Evolutionary conservation across 1,140 invertebrate genomes (phyloP).

Genomic region (Paramacrobiotus metropolitanus): DNA sequence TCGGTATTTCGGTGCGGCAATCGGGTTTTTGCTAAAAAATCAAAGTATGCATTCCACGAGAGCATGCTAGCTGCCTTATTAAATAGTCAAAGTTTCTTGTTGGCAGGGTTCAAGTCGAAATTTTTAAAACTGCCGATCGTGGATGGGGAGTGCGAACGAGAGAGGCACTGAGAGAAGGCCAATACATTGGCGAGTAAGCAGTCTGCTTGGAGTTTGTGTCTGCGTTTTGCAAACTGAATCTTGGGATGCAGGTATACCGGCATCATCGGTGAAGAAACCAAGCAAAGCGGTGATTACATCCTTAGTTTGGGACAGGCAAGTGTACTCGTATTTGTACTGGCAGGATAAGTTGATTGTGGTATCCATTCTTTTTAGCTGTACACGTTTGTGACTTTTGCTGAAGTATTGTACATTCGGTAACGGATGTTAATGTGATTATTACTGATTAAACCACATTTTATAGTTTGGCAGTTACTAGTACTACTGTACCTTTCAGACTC

Average conservation of each 20-base stretch:
- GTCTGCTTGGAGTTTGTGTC: neutral
- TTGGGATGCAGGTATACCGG: neutral
- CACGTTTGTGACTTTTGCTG: too few relatives aligned
- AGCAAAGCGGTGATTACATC: neutral
- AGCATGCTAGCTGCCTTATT: neutral
- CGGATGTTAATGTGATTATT: too few relatives aligned
- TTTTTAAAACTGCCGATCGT: neutral
- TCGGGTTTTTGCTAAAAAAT: neutral
- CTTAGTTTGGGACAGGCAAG: neutral
- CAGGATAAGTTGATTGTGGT: too few relatives aligned
- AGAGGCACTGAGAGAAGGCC: neutral
- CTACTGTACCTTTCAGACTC: too few relatives aligned
- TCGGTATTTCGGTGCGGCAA: neutral
- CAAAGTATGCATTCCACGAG: neutral
- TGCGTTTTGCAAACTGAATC: neutral
- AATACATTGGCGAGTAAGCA: conserved; percentile 4
- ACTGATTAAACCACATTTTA: too few relatives aligned
- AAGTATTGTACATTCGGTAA: too few relatives aligned
- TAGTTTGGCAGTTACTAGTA: too few relatives aligned
- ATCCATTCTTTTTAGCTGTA: too few relatives aligned
- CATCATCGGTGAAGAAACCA: too few relatives aligned
- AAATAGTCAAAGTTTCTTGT: neutral
- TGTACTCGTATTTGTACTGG: neutral
- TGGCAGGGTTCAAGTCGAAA: neutral
- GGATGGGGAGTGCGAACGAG: neutral